Conservation (phyloP, 1,140 invertebrate genomes). For the Planococcus citri region DNA sequence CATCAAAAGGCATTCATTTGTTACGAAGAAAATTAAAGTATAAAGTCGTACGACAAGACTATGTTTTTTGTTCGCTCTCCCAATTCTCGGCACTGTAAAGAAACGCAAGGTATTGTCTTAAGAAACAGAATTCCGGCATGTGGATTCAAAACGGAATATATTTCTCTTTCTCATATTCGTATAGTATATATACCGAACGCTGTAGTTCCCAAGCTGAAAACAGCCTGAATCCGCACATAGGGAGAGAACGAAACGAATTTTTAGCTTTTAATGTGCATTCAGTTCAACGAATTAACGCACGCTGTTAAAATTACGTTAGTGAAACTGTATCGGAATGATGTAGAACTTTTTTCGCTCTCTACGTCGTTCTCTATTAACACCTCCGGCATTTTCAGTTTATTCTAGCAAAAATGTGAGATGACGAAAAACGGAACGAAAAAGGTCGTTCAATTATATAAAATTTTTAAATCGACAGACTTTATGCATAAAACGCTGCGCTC, state of each 20-base stretch:
- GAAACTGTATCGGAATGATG: slow-evolving; percentile 10
- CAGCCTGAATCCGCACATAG: background rate
- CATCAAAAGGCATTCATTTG: slow-evolving; percentile 13
- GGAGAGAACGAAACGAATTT: slow-evolving; percentile 4
- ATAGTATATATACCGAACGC: background rate
- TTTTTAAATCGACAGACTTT: background rate
- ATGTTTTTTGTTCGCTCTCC: slow-evolving; percentile 9
- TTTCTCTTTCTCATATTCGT: background rate
- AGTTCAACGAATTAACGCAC: slow-evolving; percentile 14
- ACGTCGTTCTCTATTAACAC: background rate
- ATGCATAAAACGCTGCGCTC: too few species aligned
- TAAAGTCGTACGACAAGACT: background rate
- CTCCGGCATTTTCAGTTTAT: background rate
- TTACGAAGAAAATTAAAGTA: slow-evolving; percentile 13
- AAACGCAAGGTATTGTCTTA: background rate
- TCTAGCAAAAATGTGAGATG: background rate
- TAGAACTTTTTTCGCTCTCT: background rate
- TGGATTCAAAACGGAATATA: background rate
- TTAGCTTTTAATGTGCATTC: slow-evolving; percentile 18
- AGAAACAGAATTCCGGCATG: background rate
- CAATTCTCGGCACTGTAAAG: background rate
- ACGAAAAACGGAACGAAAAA: background rate
- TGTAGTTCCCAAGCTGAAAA: background rate
- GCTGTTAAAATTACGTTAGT: background rate
- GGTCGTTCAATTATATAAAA: background rate